Evolutionary conservation across 1,140 invertebrate genomes (phyloP).

Genomic region (Sweltsa coloradensis): DNA sequence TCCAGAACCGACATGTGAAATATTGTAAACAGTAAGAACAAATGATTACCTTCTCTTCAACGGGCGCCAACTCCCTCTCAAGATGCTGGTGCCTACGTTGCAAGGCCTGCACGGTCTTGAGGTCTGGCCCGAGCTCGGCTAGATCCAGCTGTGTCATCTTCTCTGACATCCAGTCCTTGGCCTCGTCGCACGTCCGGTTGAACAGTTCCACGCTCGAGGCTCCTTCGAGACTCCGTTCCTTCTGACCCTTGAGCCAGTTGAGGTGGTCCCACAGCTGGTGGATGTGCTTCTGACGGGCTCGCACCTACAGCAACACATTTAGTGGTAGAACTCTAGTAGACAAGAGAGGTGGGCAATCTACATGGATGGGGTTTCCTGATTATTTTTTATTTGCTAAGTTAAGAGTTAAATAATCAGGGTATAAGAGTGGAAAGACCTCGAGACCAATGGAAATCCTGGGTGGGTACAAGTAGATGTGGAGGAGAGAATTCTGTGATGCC

Average conservation of each 20-base stretch:
- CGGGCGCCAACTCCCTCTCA: conserved; percentile 76
- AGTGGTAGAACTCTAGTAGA: no score
- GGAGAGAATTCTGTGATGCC: no score
- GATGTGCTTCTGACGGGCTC: conserved; percentile 66
- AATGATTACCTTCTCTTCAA: conserved; percentile 89
- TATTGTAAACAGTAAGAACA: no score
- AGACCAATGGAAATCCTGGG: no score
- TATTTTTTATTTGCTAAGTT: no score
- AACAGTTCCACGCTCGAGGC: conserved; percentile 91
- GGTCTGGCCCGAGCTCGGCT: conserved; percentile 65
- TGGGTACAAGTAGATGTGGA: no score
- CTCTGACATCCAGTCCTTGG: conserved; percentile 87
- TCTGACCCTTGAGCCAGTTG: conserved; percentile 76
- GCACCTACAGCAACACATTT: no score
- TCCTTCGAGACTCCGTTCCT: conserved; percentile 83
- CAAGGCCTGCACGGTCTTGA: conserved; percentile 81
- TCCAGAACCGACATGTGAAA: no score
- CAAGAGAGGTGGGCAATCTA: no score
- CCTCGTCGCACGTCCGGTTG: conserved; percentile 84
- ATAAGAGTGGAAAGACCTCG: no score
- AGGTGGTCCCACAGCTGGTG: conserved; percentile 80
- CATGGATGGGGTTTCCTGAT: no score
- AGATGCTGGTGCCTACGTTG: conserved; percentile 82
- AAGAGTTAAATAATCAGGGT: no score
- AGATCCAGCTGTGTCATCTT: conserved; percentile 78